Evolutionary conservation across 2,888 invertebrate genomes (phyloP), one percentile per base, ranked within the genome.

Genomic region (Stenichneumon culpator): DNA sequence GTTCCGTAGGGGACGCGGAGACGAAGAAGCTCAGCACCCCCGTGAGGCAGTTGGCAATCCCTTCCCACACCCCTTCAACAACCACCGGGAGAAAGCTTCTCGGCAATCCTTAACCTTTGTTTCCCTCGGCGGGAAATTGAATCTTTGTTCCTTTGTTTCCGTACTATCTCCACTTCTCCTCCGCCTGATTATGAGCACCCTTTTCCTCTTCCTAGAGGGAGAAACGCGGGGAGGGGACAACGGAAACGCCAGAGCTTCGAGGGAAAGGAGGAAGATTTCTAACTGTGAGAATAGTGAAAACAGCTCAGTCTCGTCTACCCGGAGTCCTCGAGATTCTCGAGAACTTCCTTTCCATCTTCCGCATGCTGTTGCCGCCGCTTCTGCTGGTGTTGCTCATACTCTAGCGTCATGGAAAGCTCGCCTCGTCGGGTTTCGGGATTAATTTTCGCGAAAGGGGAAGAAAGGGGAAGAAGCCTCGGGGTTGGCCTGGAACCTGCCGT

Each of bases 91-190:
- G 73, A 79, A 84, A 84, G 81, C 82, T 85, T 72, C 77, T 77
- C 77, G 75, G 75, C 83, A 72, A 80, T 80, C 79, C 79, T 77
- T 80, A 82, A 77, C 75, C 85, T 86, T 80, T 86, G 85, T 86
- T 86, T 86, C 83, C 83, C 67, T 82, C 79, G 79, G 50, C 83
- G 79, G 79, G 83, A 82, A 75, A 82, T 79, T 84, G 84, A 84
- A 84, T 84, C 84, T 85, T 85, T 81, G 77, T 85, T 85, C 85
- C 82, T 85, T 84, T 86, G 82, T 86, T 82, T 84, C 78, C 68
- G 65, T 28, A 63, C 57, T 60, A 50, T 73, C 36, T 77, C 52
- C 4, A 25, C 47, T 36, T 22, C 67, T 60, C 57, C 39, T 68
- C 52, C 73, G 75, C 69, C 75, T 63, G 68, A 83, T 75, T 79